A percentile compares a stretch with the other conserved stretches of the same genome.
Conservation (phyloP, 2,888 invertebrate genomes). For the Tiliacea citrago region DNA sequence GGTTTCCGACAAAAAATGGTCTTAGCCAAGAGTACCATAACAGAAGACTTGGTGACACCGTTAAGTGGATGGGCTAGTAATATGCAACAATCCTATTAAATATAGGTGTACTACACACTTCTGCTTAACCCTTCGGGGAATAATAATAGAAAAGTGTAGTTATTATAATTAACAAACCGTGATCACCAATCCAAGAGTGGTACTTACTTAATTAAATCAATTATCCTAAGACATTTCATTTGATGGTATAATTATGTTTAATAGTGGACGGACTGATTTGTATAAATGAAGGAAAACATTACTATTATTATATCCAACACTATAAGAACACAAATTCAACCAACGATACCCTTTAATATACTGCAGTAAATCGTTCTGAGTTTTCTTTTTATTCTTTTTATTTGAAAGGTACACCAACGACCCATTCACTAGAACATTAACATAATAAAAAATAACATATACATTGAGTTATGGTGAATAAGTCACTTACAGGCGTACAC, state of each 20-base stretch:
- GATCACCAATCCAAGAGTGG: too few relatives aligned
- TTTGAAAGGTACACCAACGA: too few relatives aligned
- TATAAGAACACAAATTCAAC: constrained; percentile 16
- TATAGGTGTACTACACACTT: fast-evolving
- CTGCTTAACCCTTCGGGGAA: neutral
- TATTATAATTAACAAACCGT: neutral
- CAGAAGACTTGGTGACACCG: neutral
- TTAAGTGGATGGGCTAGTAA: neutral
- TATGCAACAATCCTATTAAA: neutral
- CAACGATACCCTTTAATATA: neutral
- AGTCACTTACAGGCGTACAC: too few relatives aligned
- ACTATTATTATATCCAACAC: neutral
- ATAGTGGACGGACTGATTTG: neutral
- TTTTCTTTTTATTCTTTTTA: too few relatives aligned
- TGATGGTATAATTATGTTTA: neutral
- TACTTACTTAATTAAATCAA: neutral
- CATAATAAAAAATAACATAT: too few relatives aligned
- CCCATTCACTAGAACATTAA: too few relatives aligned
- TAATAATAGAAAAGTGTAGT: neutral
- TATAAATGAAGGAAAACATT: constrained; percentile 17
- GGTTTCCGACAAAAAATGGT: neutral
- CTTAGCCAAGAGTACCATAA: neutral
- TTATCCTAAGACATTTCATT: neutral
- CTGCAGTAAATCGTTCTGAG: constrained; percentile 3
- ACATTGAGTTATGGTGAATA: too few relatives aligned